Evolutionary conservation across 2,888 invertebrate genomes (phyloP).

Genomic region (Hyalella azteca): DNA sequence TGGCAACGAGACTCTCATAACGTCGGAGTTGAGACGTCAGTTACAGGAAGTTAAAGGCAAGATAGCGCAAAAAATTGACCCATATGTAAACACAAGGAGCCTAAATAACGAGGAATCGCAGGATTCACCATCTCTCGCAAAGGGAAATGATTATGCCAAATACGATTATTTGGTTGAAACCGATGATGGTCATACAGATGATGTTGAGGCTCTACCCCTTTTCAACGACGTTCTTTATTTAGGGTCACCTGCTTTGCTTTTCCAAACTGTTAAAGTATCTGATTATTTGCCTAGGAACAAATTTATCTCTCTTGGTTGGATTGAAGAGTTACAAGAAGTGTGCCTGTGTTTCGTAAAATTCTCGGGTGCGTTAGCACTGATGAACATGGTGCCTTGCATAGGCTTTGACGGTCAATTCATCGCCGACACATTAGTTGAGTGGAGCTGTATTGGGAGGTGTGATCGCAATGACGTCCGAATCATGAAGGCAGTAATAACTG

Average conservation of each 20-base stretch:
- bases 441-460: conserved; percentile 66
- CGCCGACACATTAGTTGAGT: conserved; percentile 69
- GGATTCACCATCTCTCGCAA: neutral
- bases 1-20: neutral
- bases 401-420: conserved; percentile 83
- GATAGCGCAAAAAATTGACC: neutral
- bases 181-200: neutral
- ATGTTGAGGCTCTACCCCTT: conserved; percentile 46
- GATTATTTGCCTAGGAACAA: conserved; percentile 76
- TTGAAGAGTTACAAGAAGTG: conserved; percentile 74
- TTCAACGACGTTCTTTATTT: conserved; percentile 77
- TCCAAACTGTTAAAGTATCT: conserved; percentile 75
- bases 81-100: neutral
- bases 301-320: conserved; percentile 65
- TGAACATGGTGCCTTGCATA: conserved; percentile 92
- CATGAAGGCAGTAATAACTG: conserved; percentile 73
- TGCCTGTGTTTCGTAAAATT: conserved; percentile 82
- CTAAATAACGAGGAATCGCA: neutral
- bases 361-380: conserved; percentile 85
- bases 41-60: neutral
- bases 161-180: neutral
- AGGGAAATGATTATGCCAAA: neutral
- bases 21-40: too few relatives aligned
- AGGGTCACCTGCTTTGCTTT: conserved; percentile 78
- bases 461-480: conserved; percentile 70